Conservation (phyloP, 2,113 vertebrate species). For the Eupsittula cactorum region DNA sequence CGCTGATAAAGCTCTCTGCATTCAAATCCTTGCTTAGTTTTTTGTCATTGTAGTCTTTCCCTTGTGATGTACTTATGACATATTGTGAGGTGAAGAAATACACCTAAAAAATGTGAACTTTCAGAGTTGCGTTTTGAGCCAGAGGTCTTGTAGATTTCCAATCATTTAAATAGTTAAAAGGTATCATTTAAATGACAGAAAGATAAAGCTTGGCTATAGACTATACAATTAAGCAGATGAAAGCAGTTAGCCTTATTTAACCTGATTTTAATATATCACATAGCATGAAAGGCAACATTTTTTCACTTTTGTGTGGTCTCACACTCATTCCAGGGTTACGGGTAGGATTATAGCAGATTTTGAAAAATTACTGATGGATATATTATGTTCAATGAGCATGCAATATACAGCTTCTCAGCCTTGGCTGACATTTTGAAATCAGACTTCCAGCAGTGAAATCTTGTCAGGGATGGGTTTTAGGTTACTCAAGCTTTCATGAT, state of each 20-base stretch:
- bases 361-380: constrained; percentile 19
- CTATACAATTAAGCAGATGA: constrained; percentile 25
- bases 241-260: constrained; percentile 25
- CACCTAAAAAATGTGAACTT: not conserved
- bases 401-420: constrained; percentile 6
- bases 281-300: not conserved
- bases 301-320: not conserved
- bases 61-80: not conserved
- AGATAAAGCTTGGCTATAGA: not conserved
- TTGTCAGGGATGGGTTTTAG: constrained; percentile 62
- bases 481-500: constrained; percentile 64
- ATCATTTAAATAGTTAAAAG: not conserved
- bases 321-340: not conserved
- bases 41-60: not conserved
- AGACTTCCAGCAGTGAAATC: constrained; percentile 72
- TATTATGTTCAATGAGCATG: constrained; percentile 41
- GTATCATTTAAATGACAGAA: constrained; percentile 1
- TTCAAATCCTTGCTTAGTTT: not conserved
- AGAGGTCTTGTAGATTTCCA: not conserved
- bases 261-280: not conserved
- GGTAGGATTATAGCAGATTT: not conserved
- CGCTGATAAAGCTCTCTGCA: not conserved
- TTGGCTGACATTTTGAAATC: constrained; percentile 71
- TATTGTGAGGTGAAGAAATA: not conserved
- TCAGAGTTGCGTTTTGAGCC: not conserved